phyloP scores from a whole-genome alignment of 2,113 vertebrate genomes.

The Tylochromis polylepis region DNA sequence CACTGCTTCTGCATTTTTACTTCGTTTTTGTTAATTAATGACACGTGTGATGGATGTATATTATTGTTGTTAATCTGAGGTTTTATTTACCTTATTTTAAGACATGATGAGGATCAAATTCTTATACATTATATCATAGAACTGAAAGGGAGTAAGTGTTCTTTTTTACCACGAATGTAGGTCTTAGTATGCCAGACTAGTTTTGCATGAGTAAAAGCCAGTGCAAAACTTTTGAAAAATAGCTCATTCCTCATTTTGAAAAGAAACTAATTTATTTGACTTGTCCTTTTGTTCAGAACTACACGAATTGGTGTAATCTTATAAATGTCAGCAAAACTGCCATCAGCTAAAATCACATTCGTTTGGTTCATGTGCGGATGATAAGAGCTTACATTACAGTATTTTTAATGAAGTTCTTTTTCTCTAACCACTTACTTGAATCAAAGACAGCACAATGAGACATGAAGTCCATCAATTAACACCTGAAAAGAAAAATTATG shows the following conservation, averaged over 20 bases:
- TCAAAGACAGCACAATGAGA: neutral
- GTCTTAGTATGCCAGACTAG: neutral
- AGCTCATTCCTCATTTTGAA: neutral
- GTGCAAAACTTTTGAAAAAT: neutral
- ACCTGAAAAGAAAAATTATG: neutral
- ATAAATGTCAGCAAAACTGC: neutral
- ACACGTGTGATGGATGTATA: neutral
- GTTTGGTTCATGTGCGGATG: neutral
- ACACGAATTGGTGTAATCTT: neutral
- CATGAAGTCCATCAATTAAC: neutral
- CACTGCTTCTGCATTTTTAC: neutral
- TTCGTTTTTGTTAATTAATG: neutral
- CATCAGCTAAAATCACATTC: neutral
- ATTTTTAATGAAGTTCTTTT: neutral
- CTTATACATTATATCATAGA: neutral
- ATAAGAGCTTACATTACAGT: neutral
- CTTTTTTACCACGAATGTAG: neutral
- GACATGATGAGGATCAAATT: neutral
- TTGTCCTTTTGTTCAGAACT: neutral
- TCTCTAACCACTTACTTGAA: neutral
- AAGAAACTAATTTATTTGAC: neutral
- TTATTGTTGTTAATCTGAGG: neutral
- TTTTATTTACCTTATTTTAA: neutral
- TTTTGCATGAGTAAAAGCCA: fast-evolving
- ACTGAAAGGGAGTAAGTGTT: neutral